Percentiles rank a stretch among this genome's conserved stretches.
Conservation (phyloP, 2,888 invertebrate genomes). For the Rotaria macrura region DNA sequence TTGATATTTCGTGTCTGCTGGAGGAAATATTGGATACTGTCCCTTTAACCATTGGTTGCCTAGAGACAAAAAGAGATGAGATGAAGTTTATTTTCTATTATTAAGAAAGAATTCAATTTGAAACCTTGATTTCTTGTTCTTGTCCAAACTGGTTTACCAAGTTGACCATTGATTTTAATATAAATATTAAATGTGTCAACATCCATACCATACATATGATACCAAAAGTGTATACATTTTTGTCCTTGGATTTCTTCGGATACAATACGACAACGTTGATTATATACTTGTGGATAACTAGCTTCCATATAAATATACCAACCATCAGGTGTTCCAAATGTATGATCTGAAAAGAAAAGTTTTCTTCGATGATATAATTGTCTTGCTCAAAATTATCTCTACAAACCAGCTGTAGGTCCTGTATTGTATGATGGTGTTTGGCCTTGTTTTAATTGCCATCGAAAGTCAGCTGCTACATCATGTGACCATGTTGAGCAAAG, state of each 20-base stretch:
- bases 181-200: slow-evolving; percentile 37
- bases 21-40: slow-evolving; percentile 21
- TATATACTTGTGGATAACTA: slow-evolving; percentile 36
- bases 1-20: slow-evolving; percentile 1
- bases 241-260: not conserved
- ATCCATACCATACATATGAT: slow-evolving; percentile 42
- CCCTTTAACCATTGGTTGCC: slow-evolving; percentile 27
- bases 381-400: not conserved
- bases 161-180: slow-evolving; percentile 19
- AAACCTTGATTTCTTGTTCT: slow-evolving; percentile 26
- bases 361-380: not conserved
- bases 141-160: slow-evolving; percentile 30
- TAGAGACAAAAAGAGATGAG: not conserved
- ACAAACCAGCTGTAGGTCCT: slow-evolving; percentile 5
- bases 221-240: slow-evolving; percentile 34
- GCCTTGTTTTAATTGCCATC: slow-evolving; percentile 18
- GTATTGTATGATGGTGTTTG: not conserved
- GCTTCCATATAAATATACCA: slow-evolving; percentile 41
- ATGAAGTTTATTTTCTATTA: not conserved
- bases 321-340: slow-evolving; percentile 35
- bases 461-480: slow-evolving; percentile 23
- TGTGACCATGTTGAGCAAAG: not conserved
- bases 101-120: not conserved
- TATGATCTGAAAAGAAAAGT: slow-evolving; percentile 25
- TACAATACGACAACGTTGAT: not conserved